phyloP scores from a whole-genome alignment of 2,113 vertebrate genomes.

The Pangasianodon hypophthalmus region DNA sequence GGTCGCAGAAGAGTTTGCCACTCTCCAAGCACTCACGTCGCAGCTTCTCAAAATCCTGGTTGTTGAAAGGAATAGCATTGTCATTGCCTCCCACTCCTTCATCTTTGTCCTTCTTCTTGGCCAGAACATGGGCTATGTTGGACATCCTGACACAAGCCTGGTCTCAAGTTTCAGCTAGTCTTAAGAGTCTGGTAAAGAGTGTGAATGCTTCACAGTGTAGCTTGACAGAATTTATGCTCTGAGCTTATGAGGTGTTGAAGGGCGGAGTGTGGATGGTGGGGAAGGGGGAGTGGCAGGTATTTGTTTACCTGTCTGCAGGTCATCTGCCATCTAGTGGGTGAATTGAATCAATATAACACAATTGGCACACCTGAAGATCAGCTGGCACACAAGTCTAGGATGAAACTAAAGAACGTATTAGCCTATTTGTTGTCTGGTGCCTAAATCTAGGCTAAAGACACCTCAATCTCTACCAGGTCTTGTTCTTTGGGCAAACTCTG shows the following conservation, averaged over 20 bases:
- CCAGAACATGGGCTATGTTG: constrained; percentile 12
- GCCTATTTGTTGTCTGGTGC: not conserved
- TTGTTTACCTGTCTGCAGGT: constrained; percentile 22
- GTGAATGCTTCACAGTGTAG: not conserved
- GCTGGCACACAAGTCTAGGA: not conserved
- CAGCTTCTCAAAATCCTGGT: constrained; percentile 79
- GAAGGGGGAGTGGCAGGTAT: not conserved
- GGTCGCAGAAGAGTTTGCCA: constrained; percentile 78
- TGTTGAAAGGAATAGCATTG: constrained; percentile 72
- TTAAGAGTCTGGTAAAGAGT: not conserved
- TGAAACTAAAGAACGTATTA: not conserved
- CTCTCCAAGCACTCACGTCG: constrained; percentile 68
- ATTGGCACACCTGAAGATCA: not conserved
- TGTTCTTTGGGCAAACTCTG: not conserved
- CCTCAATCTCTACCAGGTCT: not conserved
- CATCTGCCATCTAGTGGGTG: constrained; percentile 14
- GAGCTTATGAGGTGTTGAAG: not conserved
- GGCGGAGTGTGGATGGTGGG: not conserved
- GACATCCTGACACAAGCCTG: constrained; percentile 67
- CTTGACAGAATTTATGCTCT: not conserved
- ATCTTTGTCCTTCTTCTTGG: constrained; percentile 37
- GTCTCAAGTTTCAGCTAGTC: not conserved
- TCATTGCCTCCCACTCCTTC: constrained; percentile 63
- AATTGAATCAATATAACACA: not conserved
- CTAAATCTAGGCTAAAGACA: not conserved